Evolutionary conservation across 2,797 vertebrate species (phyloP).

Genomic region (Galago senegalensis): DNA sequence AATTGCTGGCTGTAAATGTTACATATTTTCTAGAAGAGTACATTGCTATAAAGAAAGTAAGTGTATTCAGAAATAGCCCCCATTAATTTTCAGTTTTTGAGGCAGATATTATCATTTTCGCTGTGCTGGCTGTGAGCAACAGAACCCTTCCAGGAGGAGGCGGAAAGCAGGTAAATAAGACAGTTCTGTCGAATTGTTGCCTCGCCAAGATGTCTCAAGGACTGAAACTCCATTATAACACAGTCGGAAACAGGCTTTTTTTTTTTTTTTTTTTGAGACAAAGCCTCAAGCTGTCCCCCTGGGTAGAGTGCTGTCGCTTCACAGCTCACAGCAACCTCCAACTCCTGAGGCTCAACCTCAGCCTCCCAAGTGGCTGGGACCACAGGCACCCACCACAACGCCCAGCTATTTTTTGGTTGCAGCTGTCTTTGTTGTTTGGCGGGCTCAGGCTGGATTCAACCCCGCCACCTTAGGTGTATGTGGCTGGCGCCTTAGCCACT

Average conservation of each 20-base stretch:
- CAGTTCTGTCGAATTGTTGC: not conserved
- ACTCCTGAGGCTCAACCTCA: too few relatives aligned
- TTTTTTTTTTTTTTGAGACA: too few relatives aligned
- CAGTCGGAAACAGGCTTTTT: not conserved
- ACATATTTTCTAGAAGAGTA: slow-evolving; percentile 51
- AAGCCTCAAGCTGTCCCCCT: too few relatives aligned
- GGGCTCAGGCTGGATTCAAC: too few relatives aligned
- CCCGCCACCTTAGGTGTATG: too few relatives aligned
- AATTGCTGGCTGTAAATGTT: not conserved
- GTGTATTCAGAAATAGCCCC: not conserved
- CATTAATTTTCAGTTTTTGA: slow-evolving; percentile 59
- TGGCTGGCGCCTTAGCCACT: too few relatives aligned
- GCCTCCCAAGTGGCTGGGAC: too few relatives aligned
- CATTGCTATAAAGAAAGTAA: slow-evolving; percentile 39
- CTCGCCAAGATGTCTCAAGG: not conserved
- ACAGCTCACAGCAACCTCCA: too few relatives aligned
- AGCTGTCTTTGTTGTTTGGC: too few relatives aligned
- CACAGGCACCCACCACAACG: too few relatives aligned
- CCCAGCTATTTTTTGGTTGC: too few relatives aligned
- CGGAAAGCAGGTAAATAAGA: not conserved
- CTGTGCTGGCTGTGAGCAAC: not conserved
- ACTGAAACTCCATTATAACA: not conserved
- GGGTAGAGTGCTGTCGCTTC: too few relatives aligned
- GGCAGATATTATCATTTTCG: slow-evolving; percentile 13
- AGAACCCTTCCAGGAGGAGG: not conserved